Conservation (phyloP, 2,113 vertebrate genomes). For the Neolamprologus brichardi region DNA sequence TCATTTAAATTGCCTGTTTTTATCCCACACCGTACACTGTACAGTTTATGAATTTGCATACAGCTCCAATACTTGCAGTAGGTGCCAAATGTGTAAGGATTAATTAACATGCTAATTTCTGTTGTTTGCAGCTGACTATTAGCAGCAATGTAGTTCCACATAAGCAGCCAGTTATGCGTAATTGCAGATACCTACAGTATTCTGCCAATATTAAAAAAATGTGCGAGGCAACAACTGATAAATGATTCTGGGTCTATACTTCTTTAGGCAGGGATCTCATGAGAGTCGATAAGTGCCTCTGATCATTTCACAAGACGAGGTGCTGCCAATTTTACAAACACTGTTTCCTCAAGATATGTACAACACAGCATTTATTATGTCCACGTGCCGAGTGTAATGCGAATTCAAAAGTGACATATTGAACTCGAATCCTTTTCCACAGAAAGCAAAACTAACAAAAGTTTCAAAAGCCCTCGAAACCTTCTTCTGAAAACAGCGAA, state of each 20-base stretch:
- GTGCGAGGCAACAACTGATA: neutral
- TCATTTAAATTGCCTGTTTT: neutral
- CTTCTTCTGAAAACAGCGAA: neutral
- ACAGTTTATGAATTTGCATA: neutral
- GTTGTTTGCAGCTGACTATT: neutral
- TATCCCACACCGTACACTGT: neutral
- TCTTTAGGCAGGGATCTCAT: neutral
- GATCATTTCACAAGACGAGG: neutral
- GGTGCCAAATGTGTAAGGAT: conserved; percentile 3
- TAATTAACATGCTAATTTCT: conserved; percentile 11
- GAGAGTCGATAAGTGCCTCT: neutral
- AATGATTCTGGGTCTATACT: neutral
- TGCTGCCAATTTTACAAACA: neutral
- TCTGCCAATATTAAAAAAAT: neutral
- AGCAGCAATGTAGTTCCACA: neutral
- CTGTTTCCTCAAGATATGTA: neutral
- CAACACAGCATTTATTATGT: neutral
- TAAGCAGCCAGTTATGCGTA: neutral
- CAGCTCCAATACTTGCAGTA: neutral
- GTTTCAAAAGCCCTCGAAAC: neutral
- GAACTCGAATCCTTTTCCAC: neutral
- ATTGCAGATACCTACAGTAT: neutral
- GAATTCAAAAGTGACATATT: neutral
- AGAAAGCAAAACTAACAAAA: neutral
- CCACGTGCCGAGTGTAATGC: neutral